Base-by-base conservation (phyloP, 1,140 invertebrate genomes). In the Leptonema lineaticorne region DNA sequence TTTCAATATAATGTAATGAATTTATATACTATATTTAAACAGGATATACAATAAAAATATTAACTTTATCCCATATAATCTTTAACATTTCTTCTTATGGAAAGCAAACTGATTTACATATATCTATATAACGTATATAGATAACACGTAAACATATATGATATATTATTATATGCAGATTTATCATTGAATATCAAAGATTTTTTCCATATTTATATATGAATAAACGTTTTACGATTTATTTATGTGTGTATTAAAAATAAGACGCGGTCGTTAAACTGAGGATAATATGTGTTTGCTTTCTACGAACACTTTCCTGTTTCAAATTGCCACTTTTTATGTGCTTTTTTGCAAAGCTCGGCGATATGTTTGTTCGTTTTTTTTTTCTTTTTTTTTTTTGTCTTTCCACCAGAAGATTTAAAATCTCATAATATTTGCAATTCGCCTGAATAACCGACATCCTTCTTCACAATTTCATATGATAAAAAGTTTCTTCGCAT, bases 401-500 rank as follows among this genome's bases (percentile, higher is more conserved):
- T n/a, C 37, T 53, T 53, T 53, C 27, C 20, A 11, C 20, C 27
- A 26, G 8, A 4, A 18, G 50, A 53, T 53, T 53, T 26, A 26
- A 48, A 48, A 48, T 53, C 20, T 53, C 20, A 53, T 53, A 53
- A 26, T 53, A 53, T 53, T 26, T 53, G 50, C 24, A 53, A 53
- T 53, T 53, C 24, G 5, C 50, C 24, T 8, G 22, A 24, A 26
- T 22, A 53, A n/a, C 50, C 50, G 24, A 26, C 50, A 26, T 53
- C 50, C 20, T 53, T 24, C 50, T 53, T 26, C 50, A 26, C 50
- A 53, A 53, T 18, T 53, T 53, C 50, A 53, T 53, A 53, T 53
- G 50, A 53, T 53, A 53, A 53, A 53, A 53, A 53, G 50, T 53
- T 53, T 53, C 50, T 53, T 53, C 50, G 20, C 50, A 53, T 53